Percentiles rank a stretch among this genome's conserved stretches.
Conservation (phyloP, 2,888 invertebrate species). For the Pseudanteris insignis region DNA sequence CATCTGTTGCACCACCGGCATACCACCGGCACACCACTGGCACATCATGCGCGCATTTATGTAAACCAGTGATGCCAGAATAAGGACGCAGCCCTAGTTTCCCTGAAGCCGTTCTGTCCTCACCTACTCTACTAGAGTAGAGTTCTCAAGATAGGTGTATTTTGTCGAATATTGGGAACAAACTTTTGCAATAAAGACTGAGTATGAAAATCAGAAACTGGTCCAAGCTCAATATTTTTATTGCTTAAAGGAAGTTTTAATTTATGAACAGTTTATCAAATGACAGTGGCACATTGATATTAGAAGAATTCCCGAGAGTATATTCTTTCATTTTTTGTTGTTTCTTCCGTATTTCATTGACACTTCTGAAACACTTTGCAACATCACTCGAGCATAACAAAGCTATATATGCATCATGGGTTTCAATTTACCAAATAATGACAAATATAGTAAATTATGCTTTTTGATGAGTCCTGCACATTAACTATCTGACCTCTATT, state of each 20-base stretch:
- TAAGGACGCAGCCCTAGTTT: too few relatives aligned
- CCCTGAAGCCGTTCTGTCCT: too few relatives aligned
- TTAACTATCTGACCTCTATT: constrained; percentile 17
- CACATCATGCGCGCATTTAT: too few relatives aligned
- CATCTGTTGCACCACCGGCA: too few relatives aligned
- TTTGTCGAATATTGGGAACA: constrained; percentile 5
- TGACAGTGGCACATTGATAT: constrained; percentile 21
- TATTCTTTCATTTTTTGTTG: constrained; percentile 30
- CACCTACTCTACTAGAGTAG: constrained; percentile 22
- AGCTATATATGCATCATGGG: constrained; percentile 25
- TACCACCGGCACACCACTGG: too few relatives aligned
- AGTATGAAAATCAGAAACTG: constrained; percentile 8
- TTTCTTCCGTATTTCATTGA: constrained; percentile 29
- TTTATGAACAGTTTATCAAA: constrained; percentile 20
- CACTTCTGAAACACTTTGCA: constrained; percentile 11
- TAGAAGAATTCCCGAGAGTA: constrained; percentile 15
- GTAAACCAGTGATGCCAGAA: too few relatives aligned
- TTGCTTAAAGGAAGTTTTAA: constrained; percentile 4
- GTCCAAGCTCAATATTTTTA: constrained; percentile 8
- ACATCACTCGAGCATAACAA: constrained; percentile 14
- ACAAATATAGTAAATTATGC: constrained; percentile 19
- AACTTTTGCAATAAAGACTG: constrained; percentile 1
- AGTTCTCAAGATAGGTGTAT: constrained; percentile 11
- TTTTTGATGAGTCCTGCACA: constrained; percentile 8
- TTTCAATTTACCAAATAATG: constrained; percentile 27